Evolutionary conservation across 2,113 vertebrate species (phyloP), one percentile per base, ranked within the genome.

Genomic region (Daphoenositta chrysoptera): DNA sequence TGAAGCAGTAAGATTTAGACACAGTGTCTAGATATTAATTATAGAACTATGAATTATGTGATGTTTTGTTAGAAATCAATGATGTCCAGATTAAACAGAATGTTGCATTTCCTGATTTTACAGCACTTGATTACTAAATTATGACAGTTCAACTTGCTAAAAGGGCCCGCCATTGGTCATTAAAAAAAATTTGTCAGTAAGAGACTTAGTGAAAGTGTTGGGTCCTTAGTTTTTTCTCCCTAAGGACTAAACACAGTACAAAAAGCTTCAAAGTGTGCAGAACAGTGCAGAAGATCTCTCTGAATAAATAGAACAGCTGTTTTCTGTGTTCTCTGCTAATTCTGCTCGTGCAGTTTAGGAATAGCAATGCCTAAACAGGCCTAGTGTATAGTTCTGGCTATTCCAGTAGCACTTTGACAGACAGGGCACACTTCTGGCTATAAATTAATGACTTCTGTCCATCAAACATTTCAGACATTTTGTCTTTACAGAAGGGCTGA

Each of bases 191-290:
- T 42, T 11, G 3, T 58, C 18, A 26, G 7, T 42, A 45, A 11
- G 10, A 54, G n/a, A 40, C 15, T 37, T 76, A 61, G 26, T 26
- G 28, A 73, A 93, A 71, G 6, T 39, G 2, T 15, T 21, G 42
- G 23, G 68, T 47, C n/a, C 10, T 58, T 37, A 21, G 2, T 13
- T 66, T 77, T 57, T 37, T 7, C 11, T 78, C n/a, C 13, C 6
- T 31, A 27, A n/a, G 15, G 31, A n/a, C 14, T 77, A n/a, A 78
- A 37, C 3, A 14, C 8, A 8, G 13, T 61, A 40, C 1, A 0
- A 53, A 53, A 37, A 77, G 1, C n/a, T 22, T 10, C 44, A 44
- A 60, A 71, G 2, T 58, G 19, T 33, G 10, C 8, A 35, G 40
- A 72, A 51, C 15, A 27, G 5, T 24, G 30, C 17, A 91, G 56